Evolutionary conservation across 2,113 vertebrate species (phyloP).

Genomic region (Dissostichus mawsoni): DNA sequence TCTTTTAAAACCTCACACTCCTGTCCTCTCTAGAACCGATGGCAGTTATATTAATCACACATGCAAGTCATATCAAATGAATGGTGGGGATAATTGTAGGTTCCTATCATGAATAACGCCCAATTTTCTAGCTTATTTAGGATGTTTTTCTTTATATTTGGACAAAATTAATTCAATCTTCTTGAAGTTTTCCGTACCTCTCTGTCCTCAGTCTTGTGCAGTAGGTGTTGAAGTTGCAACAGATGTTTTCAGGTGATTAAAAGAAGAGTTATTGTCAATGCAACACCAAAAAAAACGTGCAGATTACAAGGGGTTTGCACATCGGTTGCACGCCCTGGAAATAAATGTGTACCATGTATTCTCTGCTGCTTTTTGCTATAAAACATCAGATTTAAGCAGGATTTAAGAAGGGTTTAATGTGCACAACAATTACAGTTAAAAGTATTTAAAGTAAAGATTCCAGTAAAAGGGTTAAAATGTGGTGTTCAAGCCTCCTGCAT

Average conservation of each 20-base stretch:
- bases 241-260: background rate
- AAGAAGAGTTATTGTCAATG: conserved; percentile 20
- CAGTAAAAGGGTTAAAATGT: too few species aligned
- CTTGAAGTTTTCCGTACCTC: too few species aligned
- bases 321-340: background rate
- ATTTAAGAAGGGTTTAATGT: too few species aligned
- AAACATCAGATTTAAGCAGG: background rate
- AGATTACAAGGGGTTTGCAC: background rate
- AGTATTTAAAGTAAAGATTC: too few species aligned
- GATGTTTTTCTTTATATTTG: background rate
- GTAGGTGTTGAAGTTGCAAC: conserved; percentile 1
- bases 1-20: too few species aligned
- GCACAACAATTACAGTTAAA: too few species aligned
- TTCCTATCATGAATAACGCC: too few species aligned
- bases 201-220: background rate
- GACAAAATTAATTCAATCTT: background rate
- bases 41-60: too few species aligned
- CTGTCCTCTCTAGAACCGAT: too few species aligned
- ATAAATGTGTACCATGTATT: background rate
- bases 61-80: too few species aligned
- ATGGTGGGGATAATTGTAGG: too few species aligned
- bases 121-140: background rate
- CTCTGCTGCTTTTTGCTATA: background rate
- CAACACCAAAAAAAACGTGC: background rate
- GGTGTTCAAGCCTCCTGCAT: too few species aligned